Base-by-base conservation (phyloP, 2,797 vertebrate genomes). In the Antrozous pallidus region DNA sequence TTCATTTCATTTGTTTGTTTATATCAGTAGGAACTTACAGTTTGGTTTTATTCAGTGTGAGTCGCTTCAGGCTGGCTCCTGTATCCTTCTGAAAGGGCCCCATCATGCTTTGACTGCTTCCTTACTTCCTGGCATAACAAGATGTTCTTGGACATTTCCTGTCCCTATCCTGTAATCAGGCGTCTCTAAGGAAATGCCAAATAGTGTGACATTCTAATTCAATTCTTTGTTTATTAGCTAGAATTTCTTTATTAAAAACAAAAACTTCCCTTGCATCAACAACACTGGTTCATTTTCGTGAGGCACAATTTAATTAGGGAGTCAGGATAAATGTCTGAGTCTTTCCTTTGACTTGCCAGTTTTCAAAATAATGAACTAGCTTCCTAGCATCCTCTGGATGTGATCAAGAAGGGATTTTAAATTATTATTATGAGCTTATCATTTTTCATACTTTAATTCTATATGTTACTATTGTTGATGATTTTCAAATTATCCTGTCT, bases 131-230 rank as follows among this genome's bases (percentile, higher is more conserved):
- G 70, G 13, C 63, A 47, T 75, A 54, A 88, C 67, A 83, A 86
- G 77, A 56, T 87, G 87, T 93, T 94, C 92, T 86, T 47, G 31
- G 92, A 38, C 38, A 80, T 93, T 96, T 80, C 74, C 75, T 91
- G 26, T 40, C 31, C 45, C 36, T 80, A 20, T 88, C 63, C 58
- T 93, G 33, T 67, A 85, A 92, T 63, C 47, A 73, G 70, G 5
- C 58, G 58, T 94, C 74, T 91, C 92, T 74, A 65, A 90, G 93
- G 95, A 95, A 93, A 92, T 80, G 45, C 81, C 87, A 94, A 91
- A 85, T 0, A 10, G 6, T 89, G n/a, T 89, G n/a, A 69, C 36
- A 74, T 85, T 94, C 77, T 88, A 94, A 92, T 80, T 90, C 45
- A 79, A 58, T 94, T 90, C 90, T 87, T 87, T 93, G 74, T 91